A percentile compares a stretch with the other conserved stretches of the same genome.
These are phyloP conservation scores for Dryomyza anilis DNA, from an alignment of 2,888 invertebrate species.

Conservation along the genomic window DNA sequence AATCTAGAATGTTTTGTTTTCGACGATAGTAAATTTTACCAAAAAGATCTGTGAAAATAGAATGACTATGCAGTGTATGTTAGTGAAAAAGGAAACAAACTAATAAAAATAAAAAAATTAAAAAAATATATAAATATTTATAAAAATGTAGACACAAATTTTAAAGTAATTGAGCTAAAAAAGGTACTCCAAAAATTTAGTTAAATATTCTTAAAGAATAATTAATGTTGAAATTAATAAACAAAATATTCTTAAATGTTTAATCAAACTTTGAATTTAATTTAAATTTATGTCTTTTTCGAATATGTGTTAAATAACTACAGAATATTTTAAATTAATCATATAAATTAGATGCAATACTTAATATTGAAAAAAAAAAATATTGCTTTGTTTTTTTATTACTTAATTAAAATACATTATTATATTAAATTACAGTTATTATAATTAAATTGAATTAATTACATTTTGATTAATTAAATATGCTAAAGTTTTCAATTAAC, in stretches of 20 bases:
- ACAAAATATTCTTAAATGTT: too few relatives aligned
- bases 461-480: too few relatives aligned
- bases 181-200: slow-evolving; percentile 9
- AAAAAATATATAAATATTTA: neutral
- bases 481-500: too few relatives aligned
- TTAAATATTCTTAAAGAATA: slow-evolving; percentile 15
- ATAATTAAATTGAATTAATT: too few relatives aligned
- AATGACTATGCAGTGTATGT: neutral
- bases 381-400: neutral
- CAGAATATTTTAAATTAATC: too few relatives aligned
- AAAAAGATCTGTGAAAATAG: neutral
- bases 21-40: neutral
- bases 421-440: neutral
- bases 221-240: too few relatives aligned
- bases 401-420: slow-evolving; percentile 1
- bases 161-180: neutral
- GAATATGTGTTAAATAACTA: too few relatives aligned
- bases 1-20: slow-evolving; percentile 1
- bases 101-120: neutral
- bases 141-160: neutral
- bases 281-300: too few relatives aligned
- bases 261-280: too few relatives aligned
- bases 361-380: neutral
- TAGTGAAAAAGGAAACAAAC: neutral
- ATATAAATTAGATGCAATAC: too few relatives aligned